Evolutionary conservation across 2,113 vertebrate species (phyloP).

Genomic region (Seriola quinqueradiata): DNA sequence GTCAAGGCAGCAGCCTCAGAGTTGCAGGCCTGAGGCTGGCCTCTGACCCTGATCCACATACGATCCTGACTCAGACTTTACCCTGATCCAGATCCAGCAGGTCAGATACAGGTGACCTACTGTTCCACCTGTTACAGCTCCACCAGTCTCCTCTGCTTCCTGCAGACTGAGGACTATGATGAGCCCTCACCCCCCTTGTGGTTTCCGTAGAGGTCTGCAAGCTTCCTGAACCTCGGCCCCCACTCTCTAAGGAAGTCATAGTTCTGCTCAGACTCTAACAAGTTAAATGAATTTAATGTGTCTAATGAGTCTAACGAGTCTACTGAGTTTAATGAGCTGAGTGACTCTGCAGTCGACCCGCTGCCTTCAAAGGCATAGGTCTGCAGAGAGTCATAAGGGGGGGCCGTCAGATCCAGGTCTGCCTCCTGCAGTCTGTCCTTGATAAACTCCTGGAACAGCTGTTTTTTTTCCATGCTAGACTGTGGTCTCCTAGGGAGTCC

Average conservation of each 20-base stretch:
- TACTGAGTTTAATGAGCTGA: constrained; percentile 91
- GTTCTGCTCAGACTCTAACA: constrained; percentile 91
- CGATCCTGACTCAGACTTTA: background rate
- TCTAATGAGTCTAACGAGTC: constrained; percentile 91
- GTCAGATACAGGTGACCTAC: background rate
- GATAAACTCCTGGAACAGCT: constrained; percentile 82
- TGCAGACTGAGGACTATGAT: background rate
- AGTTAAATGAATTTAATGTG: constrained; percentile 91
- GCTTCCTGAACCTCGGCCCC: constrained; percentile 92
- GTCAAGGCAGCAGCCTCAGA: no score
- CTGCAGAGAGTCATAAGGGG: constrained; percentile 93
- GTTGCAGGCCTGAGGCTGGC: background rate
- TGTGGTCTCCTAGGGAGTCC: background rate
- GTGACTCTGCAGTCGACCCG: constrained; percentile 87
- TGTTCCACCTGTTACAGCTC: background rate
- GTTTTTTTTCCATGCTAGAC: background rate
- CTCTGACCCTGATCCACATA: background rate
- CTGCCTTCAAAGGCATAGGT: constrained; percentile 92
- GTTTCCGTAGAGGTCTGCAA: constrained; percentile 89
- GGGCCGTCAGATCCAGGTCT: constrained; percentile 87
- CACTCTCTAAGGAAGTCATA: constrained; percentile 93
- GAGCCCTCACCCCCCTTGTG: background rate
- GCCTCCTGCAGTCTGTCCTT: constrained; percentile 91
- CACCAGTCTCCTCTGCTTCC: background rate
- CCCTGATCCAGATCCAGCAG: background rate